Conservation (phyloP, 2,113 vertebrate genomes). For the Hippocampus zosterae region DNA sequence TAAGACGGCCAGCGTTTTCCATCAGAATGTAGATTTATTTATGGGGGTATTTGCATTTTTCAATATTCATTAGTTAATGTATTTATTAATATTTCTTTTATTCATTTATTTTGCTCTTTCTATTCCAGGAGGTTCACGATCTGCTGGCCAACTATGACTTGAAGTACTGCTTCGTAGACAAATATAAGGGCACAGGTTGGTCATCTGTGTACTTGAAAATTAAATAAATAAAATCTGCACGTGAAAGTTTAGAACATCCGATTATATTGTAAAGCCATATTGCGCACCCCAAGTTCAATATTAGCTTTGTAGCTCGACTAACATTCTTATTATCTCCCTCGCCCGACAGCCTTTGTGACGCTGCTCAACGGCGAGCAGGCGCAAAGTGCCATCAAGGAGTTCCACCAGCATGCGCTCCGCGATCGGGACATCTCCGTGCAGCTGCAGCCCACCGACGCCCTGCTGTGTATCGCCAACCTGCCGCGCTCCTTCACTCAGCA, state of each 20-base stretch:
- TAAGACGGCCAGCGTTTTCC: background rate
- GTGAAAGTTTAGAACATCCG: too few relatives aligned
- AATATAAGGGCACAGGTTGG: slow-evolving; percentile 93
- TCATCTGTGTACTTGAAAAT: slow-evolving; percentile 14
- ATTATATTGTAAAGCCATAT: background rate
- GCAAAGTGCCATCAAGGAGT: slow-evolving; percentile 79
- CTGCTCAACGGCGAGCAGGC: slow-evolving; percentile 89
- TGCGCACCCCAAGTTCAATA: background rate
- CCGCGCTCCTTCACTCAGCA: slow-evolving; percentile 82
- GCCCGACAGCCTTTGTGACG: slow-evolving; percentile 79
- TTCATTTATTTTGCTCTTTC: background rate
- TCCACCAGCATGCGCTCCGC: slow-evolving; percentile 80
- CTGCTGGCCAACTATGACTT: slow-evolving; percentile 85
- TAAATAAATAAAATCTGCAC: too few relatives aligned
- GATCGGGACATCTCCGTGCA: slow-evolving; percentile 86
- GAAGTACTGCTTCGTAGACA: slow-evolving; percentile 97
- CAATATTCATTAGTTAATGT: background rate
- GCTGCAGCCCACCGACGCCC: slow-evolving; percentile 86
- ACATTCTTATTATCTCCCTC: background rate
- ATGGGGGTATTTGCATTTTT: background rate
- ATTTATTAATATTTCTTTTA: slow-evolving; percentile 6
- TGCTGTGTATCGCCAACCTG: slow-evolving; percentile 89
- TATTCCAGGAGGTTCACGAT: slow-evolving; percentile 85
- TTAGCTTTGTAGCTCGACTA: background rate
- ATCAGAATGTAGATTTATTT: background rate